These are phyloP conservation scores for Acridotheres tristis DNA, from an alignment of 2,797 vertebrate genomes.

Conservation along the genomic window DNA sequence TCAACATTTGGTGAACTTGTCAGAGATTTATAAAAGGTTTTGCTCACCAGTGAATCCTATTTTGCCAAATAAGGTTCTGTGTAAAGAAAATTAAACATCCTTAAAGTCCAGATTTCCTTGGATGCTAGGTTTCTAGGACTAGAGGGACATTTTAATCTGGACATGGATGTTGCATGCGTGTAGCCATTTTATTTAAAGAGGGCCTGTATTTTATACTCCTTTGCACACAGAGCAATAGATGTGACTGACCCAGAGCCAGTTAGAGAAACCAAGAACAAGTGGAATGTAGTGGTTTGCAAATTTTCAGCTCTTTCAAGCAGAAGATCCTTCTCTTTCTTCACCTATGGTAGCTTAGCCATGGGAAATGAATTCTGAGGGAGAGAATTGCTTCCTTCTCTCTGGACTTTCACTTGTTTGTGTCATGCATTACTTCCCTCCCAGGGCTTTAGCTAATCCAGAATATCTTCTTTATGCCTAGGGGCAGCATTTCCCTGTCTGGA, in stretches of 20 bases:
- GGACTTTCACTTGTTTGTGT: constrained; percentile 17
- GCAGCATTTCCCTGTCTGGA: neutral
- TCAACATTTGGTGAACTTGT: neutral
- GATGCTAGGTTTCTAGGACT: neutral
- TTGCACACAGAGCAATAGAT: neutral
- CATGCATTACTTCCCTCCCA: neutral
- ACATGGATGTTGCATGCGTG: neutral
- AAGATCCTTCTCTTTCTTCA: neutral
- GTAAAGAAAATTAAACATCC: neutral
- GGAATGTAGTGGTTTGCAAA: neutral
- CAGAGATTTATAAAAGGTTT: neutral
- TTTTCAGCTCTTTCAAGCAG: neutral
- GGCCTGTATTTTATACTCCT: neutral
- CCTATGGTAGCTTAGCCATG: neutral
- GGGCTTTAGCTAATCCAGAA: neutral
- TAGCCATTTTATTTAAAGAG: neutral
- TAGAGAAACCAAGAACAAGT: neutral
- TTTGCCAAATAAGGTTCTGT: neutral
- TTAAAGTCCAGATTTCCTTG: neutral
- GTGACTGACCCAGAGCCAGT: neutral
- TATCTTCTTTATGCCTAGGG: neutral
- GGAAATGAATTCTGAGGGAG: neutral
- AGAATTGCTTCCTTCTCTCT: constrained; percentile 8
- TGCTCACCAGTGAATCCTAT: neutral
- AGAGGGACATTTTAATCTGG: neutral